Conservation (phyloP, 2,888 invertebrate genomes). For the Caenorhabditis drosophilae region DNA sequence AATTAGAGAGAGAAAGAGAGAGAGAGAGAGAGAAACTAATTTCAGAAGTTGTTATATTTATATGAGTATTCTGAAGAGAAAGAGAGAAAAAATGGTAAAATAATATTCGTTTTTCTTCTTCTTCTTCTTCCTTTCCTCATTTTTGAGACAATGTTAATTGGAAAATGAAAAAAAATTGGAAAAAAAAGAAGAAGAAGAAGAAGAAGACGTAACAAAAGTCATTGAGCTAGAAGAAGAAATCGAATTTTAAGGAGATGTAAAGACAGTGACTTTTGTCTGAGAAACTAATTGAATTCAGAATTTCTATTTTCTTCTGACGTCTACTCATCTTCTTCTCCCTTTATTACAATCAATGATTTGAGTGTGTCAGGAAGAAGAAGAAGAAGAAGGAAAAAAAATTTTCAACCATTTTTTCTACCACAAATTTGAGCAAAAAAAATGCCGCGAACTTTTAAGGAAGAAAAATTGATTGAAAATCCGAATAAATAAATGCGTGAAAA, state of each 20-base stretch:
- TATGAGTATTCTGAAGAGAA: conserved; percentile 1
- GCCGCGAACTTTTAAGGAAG: too few species aligned
- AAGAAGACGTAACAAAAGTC: conserved; percentile 12
- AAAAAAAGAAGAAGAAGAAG: too few species aligned
- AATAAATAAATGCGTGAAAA: too few species aligned
- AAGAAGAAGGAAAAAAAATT: too few species aligned
- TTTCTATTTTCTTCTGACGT: background rate
- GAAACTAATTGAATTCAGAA: conserved; percentile 15
- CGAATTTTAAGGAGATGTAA: background rate
- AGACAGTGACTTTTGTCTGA: background rate
- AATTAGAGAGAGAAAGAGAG: too few species aligned
- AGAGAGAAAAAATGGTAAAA: conserved; percentile 3
- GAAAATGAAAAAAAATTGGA: conserved; percentile 16
- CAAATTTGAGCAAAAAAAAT: too few species aligned
- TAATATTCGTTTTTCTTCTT: too few species aligned
- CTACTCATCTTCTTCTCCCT: background rate
- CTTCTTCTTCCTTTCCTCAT: too few species aligned
- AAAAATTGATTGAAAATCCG: too few species aligned
- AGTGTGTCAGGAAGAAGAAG: background rate
- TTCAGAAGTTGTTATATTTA: too few species aligned
- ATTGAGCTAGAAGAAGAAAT: conserved; percentile 2
- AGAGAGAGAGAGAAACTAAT: too few species aligned
- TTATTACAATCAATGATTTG: background rate
- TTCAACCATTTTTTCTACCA: too few species aligned
- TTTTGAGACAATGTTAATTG: conserved; percentile 19